These are phyloP conservation scores for Andrena chrysosceles DNA, from an alignment of 2,888 invertebrate species.

Conservation along the genomic window DNA sequence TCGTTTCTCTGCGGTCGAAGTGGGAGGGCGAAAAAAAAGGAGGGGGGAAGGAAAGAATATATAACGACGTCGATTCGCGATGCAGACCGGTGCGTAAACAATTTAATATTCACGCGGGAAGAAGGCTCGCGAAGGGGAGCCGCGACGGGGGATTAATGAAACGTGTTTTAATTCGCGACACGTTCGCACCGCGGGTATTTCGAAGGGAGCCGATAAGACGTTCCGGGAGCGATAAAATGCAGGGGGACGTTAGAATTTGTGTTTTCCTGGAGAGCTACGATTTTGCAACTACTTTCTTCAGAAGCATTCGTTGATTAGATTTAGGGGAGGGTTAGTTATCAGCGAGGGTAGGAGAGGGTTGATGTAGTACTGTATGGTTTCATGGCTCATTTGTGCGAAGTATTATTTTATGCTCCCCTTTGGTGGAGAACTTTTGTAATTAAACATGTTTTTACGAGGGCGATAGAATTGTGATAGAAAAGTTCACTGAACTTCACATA, in stretches of 20 bases:
- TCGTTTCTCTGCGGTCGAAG: slow-evolving; percentile 50
- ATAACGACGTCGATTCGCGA: slow-evolving; percentile 27
- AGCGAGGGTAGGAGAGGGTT: neutral
- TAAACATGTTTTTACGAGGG: no score
- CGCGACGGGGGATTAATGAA: slow-evolving; percentile 40
- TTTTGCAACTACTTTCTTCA: neutral
- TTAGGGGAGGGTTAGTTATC: neutral
- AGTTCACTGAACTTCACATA: no score
- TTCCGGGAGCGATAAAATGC: neutral
- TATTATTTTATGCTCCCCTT: no score
- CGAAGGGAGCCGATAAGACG: slow-evolving; percentile 17
- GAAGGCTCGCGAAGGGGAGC: neutral
- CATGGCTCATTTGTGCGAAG: neutral
- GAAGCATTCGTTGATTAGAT: neutral
- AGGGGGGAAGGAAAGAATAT: slow-evolving; percentile 23
- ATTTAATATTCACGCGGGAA: slow-evolving; percentile 52
- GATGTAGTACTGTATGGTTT: no score
- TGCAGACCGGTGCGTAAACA: slow-evolving; percentile 52
- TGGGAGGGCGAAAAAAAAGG: slow-evolving; percentile 24
- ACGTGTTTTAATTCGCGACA: slow-evolving; percentile 55
- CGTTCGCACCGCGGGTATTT: slow-evolving; percentile 23
- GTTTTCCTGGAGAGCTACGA: neutral
- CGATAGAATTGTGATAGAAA: no score
- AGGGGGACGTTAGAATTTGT: neutral
- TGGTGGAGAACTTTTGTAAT: no score